A percentile compares a stretch with the other conserved stretches of the same genome.
phyloP scores from a whole-genome alignment of 2,888 invertebrate species.

The Cybosia mesomella region DNA sequence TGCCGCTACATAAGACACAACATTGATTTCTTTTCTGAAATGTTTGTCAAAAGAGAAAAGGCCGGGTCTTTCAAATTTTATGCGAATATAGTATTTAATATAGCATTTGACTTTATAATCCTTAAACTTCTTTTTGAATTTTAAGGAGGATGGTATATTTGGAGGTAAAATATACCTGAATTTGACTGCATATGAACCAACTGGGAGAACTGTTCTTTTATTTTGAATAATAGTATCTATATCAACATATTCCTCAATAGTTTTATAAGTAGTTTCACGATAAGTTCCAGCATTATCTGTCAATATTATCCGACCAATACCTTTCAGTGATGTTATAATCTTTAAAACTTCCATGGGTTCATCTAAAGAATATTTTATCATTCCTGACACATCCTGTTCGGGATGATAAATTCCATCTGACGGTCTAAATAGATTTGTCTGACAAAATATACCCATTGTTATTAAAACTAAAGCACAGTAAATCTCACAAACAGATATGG shows the following conservation, averaged over 20 bases:
- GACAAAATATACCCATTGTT: slow-evolving; percentile 59
- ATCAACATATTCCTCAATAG: slow-evolving; percentile 5
- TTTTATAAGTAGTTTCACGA: not conserved
- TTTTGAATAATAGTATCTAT: slow-evolving; percentile 5
- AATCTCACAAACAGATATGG: too few relatives aligned
- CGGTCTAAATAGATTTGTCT: slow-evolving; percentile 57
- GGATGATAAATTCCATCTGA: slow-evolving; percentile 50
- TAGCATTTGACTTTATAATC: slow-evolving; percentile 42
- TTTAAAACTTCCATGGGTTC: slow-evolving; percentile 52
- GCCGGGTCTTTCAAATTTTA: slow-evolving; percentile 59
- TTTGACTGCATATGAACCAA: slow-evolving; percentile 51
- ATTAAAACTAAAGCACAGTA: not conserved
- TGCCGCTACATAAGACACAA: slow-evolving; percentile 53
- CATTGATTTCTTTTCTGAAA: slow-evolving; percentile 55
- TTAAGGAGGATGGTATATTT: slow-evolving; percentile 8
- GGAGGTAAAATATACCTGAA: slow-evolving; percentile 47
- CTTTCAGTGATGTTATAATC: slow-evolving; percentile 27
- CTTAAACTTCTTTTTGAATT: not conserved
- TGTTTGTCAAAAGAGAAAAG: slow-evolving; percentile 53
- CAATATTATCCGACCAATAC: slow-evolving; percentile 15
- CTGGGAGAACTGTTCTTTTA: not conserved
- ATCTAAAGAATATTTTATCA: slow-evolving; percentile 58
- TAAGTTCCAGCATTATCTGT: not conserved
- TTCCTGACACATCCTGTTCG: slow-evolving; percentile 54
- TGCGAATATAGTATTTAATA: slow-evolving; percentile 57